phyloP scores from a whole-genome alignment of 2,113 vertebrate species.

The Protobothrops flavoviridis region DNA sequence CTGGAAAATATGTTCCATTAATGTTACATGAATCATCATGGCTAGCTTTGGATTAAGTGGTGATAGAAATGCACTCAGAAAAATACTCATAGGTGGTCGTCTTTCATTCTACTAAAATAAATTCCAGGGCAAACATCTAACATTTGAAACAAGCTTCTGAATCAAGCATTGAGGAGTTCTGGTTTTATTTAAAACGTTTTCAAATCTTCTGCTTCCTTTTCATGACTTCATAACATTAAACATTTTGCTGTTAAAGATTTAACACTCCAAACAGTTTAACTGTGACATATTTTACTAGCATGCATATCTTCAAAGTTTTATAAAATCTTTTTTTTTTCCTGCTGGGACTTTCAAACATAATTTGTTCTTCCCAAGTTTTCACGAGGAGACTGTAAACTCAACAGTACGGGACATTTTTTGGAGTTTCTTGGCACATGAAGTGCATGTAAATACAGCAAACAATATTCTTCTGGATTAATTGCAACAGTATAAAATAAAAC shows the following conservation, averaged over 20 bases:
- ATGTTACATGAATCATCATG: neutral
- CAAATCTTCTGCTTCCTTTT: neutral
- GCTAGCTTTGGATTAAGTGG: neutral
- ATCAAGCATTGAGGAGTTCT: neutral
- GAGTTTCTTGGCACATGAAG: neutral
- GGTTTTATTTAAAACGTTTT: neutral
- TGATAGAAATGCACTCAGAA: neutral
- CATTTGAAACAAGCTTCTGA: neutral
- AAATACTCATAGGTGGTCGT: neutral
- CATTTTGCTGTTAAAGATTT: neutral
- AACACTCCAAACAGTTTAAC: neutral
- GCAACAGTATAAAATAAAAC: slow-evolving; percentile 54
- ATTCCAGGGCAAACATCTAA: neutral
- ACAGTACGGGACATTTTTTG: neutral
- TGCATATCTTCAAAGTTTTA: neutral
- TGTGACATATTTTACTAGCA: neutral
- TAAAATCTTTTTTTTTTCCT: neutral
- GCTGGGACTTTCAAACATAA: slow-evolving; percentile 36
- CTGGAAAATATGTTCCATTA: neutral
- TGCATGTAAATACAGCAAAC: slow-evolving; percentile 18
- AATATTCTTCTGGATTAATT: slow-evolving; percentile 32
- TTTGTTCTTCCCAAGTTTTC: slow-evolving; percentile 33
- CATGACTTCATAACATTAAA: neutral
- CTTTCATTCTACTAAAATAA: neutral
- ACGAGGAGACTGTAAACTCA: neutral